Conservation (phyloP, 2,797 vertebrate species). For the Holocentrus rufus region DNA sequence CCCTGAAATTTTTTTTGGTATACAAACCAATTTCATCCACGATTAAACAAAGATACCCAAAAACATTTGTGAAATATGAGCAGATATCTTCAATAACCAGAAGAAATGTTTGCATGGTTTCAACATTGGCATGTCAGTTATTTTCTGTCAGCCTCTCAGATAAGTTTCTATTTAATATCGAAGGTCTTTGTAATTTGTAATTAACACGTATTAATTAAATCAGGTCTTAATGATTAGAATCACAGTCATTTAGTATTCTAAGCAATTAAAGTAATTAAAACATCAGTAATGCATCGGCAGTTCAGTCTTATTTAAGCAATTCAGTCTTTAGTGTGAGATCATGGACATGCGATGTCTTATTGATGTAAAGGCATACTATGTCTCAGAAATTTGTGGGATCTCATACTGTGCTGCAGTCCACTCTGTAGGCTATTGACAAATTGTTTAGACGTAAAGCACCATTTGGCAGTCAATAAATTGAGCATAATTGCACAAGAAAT, state of each 20-base stretch:
- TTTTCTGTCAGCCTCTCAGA: slow-evolving; percentile 7
- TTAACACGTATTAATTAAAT: slow-evolving; percentile 53
- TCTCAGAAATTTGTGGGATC: neutral
- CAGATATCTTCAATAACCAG: neutral
- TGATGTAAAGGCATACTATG: neutral
- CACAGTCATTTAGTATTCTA: slow-evolving; percentile 40
- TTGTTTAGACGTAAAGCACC: neutral
- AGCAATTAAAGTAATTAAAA: slow-evolving; percentile 61
- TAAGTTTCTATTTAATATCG: slow-evolving; percentile 10
- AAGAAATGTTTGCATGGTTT: neutral
- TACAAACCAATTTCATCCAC: slow-evolving; percentile 20
- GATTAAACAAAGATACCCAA: slow-evolving; percentile 5
- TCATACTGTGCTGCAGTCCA: neutral
- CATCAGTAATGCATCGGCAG: slow-evolving; percentile 50
- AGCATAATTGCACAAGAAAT: neutral
- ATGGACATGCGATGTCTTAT: slow-evolving; percentile 5
- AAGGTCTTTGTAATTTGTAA: slow-evolving; percentile 42
- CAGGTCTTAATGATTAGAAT: slow-evolving; percentile 52
- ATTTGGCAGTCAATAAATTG: neutral
- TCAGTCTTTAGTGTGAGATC: slow-evolving; percentile 27
- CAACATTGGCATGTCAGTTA: slow-evolving; percentile 10
- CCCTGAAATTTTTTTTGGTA: neutral
- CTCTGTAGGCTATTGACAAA: neutral
- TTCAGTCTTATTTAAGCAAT: slow-evolving; percentile 16
- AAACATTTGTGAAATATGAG: neutral